Conservation (phyloP, 2,888 invertebrate genomes). For the Gasteruption jaculator region DNA sequence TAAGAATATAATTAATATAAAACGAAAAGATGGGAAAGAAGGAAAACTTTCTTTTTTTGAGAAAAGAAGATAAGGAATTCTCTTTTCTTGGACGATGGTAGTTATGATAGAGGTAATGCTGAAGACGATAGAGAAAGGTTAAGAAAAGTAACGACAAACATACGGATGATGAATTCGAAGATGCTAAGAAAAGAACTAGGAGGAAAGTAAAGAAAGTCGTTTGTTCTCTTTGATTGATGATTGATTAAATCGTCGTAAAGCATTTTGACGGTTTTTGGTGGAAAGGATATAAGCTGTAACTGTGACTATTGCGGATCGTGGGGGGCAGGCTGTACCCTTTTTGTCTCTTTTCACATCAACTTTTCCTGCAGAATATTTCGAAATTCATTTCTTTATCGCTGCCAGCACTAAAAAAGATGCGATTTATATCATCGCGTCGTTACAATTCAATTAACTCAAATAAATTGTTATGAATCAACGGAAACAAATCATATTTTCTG, state of each 20-base stretch:
- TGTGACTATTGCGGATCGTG: slow-evolving; percentile 52
- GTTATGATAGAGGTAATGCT: slow-evolving; percentile 5
- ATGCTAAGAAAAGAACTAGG: slow-evolving; percentile 17
- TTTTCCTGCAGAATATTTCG: too few species aligned
- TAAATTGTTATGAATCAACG: too few species aligned
- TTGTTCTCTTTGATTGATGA: neutral
- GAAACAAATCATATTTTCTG: too few species aligned
- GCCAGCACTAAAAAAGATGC: too few species aligned
- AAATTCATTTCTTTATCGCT: slow-evolving; percentile 8
- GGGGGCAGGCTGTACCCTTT: slow-evolving; percentile 45
- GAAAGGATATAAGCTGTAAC: slow-evolving; percentile 47
- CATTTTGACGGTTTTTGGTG: slow-evolving; percentile 26
- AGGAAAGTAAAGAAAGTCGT: slow-evolving; percentile 14
- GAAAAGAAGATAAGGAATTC: slow-evolving; percentile 13
- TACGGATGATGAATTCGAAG: slow-evolving; percentile 20
- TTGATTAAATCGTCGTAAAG: slow-evolving; percentile 17
- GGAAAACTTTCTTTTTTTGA: slow-evolving; percentile 16
- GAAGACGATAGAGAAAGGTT: slow-evolving; percentile 17
- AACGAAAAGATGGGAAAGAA: slow-evolving; percentile 1
- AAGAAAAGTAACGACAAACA: slow-evolving; percentile 16
- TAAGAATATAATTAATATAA: slow-evolving; percentile 2
- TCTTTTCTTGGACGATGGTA: slow-evolving; percentile 13
- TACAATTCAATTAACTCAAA: too few species aligned
- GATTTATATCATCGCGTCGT: too few species aligned
- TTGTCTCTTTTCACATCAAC: too few species aligned